Base-by-base conservation (phyloP, 1,140 invertebrate species). In the Anastrepha ludens region DNA sequence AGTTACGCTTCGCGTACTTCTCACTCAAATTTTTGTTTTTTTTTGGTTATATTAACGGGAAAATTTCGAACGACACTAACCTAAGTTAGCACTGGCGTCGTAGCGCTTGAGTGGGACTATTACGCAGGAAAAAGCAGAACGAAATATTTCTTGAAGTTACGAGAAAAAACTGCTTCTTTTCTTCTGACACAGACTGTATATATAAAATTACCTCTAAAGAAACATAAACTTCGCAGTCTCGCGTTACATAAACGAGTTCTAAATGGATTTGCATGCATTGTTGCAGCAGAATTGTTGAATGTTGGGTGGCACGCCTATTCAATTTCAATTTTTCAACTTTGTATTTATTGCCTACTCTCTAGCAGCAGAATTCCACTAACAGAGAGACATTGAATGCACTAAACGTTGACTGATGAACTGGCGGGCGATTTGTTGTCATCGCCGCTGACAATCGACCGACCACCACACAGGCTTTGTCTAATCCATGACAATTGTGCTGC, bases 211-310 rank as follows among this genome's bases (percentile, higher is more conserved):
- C 29, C 29, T 29, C 29, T 29, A 29, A 29, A 29, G 29, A 29
- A 29, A 29, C 29, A n/a, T 47, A 81, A 81, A 81, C 15, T 44
- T 55, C 47, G 20, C 74, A 55, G 74, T 81, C 5, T 81, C 47
- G 74, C 74, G 41, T 81, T 81, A 81, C 74, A 81, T 81, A 81
- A 81, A 81, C 41, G 47, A 81, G n/a, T 55, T 81, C 15, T 81
- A 81, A 81, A 81, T 81, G 74, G 41, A 81, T 81, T 81, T 81
- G 74, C 74, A 81, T 81, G 74, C 47, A 81, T 50, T 81, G 74
- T 81, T 81, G 47, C 55, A 8, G 47, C 50, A 41, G 47, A 55
- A 81, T 17, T 81, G 74, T 81, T 81, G 74, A 81, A 29, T 29
- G 74, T 81, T 81, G 44, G 74, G 74, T 81, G 74, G 74, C 74